Evolutionary conservation across 2,888 invertebrate genomes (phyloP).

Genomic region (Tinea pellionella): DNA sequence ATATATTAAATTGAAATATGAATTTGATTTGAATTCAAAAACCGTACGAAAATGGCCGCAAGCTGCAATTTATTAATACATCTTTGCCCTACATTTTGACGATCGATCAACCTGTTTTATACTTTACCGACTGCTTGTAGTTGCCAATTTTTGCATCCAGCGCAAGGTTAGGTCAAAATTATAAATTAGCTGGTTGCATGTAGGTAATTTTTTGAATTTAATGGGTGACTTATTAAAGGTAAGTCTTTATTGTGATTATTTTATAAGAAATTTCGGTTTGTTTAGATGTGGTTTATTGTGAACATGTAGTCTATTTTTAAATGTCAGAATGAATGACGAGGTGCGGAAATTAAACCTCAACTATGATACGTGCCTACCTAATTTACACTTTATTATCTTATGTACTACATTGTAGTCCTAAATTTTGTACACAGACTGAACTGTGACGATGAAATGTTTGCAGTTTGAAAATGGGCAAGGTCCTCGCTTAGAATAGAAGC

Average conservation of each 20-base stretch:
- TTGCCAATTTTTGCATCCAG: constrained; percentile 14
- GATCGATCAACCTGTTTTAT: constrained; percentile 11
- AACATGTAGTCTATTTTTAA: not conserved
- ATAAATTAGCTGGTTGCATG: constrained; percentile 7
- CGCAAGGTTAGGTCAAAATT: constrained; percentile 10
- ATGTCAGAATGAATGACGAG: not conserved
- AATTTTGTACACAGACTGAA: not conserved
- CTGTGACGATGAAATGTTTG: constrained; percentile 10
- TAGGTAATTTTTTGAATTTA: not conserved
- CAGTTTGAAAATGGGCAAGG: constrained; percentile 36
- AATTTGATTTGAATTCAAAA: too few species aligned
- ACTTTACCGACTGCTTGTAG: not conserved
- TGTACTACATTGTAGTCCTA: not conserved
- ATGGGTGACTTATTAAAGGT: too few species aligned
- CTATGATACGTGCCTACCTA: not conserved
- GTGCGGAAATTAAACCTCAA: not conserved
- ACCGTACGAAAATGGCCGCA: not conserved
- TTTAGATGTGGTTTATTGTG: too few species aligned
- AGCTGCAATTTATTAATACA: not conserved
- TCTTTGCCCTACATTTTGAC: not conserved
- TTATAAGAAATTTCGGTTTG: too few species aligned
- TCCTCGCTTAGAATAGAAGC: constrained; percentile 57
- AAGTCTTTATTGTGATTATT: too few species aligned
- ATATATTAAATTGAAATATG: too few species aligned
- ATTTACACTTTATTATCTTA: not conserved